Evolutionary conservation across 2,797 vertebrate genomes (phyloP).

Genomic region (Sarcoramphus papa): DNA sequence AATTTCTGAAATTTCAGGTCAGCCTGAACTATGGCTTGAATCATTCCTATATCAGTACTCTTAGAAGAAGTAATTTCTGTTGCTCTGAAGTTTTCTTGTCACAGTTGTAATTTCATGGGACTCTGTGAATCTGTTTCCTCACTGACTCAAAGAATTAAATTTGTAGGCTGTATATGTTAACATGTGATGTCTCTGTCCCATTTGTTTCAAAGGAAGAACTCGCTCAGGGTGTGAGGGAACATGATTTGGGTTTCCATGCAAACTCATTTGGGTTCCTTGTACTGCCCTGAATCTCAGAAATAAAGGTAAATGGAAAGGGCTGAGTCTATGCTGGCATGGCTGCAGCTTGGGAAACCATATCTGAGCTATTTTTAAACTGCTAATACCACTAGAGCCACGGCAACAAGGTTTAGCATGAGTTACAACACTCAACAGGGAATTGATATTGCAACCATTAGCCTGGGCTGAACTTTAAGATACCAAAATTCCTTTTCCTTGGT

Average conservation of each 20-base stretch:
- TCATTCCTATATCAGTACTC: neutral
- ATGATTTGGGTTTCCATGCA: neutral
- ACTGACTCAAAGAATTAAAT: neutral
- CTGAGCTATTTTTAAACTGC: neutral
- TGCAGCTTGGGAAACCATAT: neutral
- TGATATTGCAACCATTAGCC: neutral
- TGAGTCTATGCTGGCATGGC: neutral
- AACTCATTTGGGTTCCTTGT: neutral
- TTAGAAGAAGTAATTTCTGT: neutral
- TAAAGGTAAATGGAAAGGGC: neutral
- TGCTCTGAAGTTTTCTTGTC: neutral
- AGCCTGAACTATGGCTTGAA: neutral
- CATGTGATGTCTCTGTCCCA: fast-evolving
- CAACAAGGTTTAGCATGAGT: neutral
- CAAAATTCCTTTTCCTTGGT: neutral
- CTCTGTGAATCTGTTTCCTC: neutral
- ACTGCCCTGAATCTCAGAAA: neutral
- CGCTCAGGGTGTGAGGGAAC: fast-evolving
- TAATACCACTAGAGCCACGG: neutral
- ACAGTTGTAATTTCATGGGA: neutral
- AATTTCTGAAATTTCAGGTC: neutral
- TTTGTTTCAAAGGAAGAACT: neutral
- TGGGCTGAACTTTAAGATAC: neutral
- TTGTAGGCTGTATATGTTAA: neutral
- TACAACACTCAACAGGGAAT: neutral